phyloP scores from a whole-genome alignment of 2,797 vertebrate genomes.

The Sorex maritimensis region DNA sequence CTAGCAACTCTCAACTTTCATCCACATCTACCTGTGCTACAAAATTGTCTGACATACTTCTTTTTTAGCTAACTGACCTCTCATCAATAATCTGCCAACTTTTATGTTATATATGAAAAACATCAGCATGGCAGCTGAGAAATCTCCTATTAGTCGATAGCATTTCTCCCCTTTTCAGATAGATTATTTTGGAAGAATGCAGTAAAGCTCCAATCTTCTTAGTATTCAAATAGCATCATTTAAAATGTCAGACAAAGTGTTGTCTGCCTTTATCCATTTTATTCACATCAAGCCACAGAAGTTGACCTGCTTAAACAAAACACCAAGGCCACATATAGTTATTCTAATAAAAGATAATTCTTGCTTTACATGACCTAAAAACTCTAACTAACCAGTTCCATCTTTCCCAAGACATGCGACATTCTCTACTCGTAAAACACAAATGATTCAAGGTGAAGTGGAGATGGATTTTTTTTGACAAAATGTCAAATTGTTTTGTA shows the following conservation, averaged over 20 bases:
- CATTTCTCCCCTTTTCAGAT: constrained; percentile 81
- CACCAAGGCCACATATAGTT: background rate
- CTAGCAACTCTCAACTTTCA: constrained; percentile 11
- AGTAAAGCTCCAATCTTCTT: constrained; percentile 68
- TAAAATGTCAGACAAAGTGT: constrained; percentile 76
- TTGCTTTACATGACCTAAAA: constrained; percentile 39
- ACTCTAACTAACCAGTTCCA: background rate
- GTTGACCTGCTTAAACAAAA: constrained; percentile 45
- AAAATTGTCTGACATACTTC: constrained; percentile 77
- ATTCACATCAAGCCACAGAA: constrained; percentile 73
- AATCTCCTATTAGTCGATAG: constrained; percentile 79
- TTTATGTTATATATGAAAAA: constrained; percentile 86
- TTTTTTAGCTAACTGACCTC: constrained; percentile 82
- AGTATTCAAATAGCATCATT: constrained; percentile 76
- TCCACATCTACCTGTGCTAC: constrained; percentile 69
- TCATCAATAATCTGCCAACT: constrained; percentile 84
- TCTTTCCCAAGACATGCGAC: background rate
- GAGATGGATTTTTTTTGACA: background rate
- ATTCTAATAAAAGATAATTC: constrained; percentile 20
- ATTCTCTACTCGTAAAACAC: background rate
- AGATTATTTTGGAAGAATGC: constrained; percentile 81
- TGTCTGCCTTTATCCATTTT: constrained; percentile 71
- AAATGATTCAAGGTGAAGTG: background rate
- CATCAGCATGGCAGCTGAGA: constrained; percentile 78
- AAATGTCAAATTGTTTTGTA: constrained; percentile 13